Conservation (phyloP, 2,888 invertebrate species). For the Nemotelus nigrinus region DNA sequence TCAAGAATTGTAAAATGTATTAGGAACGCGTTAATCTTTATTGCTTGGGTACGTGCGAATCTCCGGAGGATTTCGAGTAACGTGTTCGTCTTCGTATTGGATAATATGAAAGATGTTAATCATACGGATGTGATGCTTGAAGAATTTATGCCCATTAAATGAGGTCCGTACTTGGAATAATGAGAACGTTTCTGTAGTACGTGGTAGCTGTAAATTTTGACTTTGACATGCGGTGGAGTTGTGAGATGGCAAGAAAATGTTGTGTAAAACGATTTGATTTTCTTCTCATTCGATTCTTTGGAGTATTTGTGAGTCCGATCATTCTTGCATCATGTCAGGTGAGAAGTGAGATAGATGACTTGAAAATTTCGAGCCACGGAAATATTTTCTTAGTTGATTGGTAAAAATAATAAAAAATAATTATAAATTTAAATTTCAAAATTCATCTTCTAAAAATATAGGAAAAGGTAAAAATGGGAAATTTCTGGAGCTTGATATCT, state of each 20-base stretch:
- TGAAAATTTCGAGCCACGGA: no score
- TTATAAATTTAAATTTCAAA: no score
- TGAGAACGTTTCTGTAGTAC: neutral
- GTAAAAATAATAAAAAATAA: no score
- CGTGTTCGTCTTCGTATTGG: neutral
- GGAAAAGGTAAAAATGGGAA: no score
- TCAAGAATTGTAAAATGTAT: slow-evolving; percentile 10
- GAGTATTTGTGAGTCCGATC: no score
- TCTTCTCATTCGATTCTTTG: no score
- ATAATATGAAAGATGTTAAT: slow-evolving; percentile 19
- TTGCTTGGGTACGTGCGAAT: slow-evolving; percentile 18
- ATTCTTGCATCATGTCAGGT: no score
- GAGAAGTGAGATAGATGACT: no score
- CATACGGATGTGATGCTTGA: slow-evolving; percentile 22
- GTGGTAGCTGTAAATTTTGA: slow-evolving; percentile 20
- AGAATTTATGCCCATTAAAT: slow-evolving; percentile 32
- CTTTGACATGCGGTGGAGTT: neutral
- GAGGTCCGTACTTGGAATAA: slow-evolving; percentile 15
- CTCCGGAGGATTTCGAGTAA: neutral
- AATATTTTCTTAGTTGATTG: no score
- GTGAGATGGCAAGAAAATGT: neutral
- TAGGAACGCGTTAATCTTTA: slow-evolving; percentile 18
- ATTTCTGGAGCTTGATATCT: no score
- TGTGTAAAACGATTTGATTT: neutral
- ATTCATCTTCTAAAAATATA: no score